Conservation (phyloP, 92 coral and sea anemone species). For the Zoanthus gigantus region DNA sequence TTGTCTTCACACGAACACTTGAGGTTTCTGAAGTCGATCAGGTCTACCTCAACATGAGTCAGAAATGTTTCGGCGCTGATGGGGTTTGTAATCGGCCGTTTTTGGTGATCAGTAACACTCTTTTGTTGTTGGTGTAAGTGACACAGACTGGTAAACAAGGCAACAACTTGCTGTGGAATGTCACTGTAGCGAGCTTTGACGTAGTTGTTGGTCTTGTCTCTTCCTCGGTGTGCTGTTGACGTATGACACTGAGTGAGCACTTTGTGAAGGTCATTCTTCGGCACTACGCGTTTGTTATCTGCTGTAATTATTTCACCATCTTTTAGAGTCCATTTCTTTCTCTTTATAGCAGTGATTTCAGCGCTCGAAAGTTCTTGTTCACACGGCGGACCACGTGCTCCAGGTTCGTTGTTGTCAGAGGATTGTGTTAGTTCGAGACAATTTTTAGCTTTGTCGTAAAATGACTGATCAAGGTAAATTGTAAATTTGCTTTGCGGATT, state of each 20-base stretch:
- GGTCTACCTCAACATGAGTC: slow-evolving; percentile 21
- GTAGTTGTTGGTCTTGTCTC: slow-evolving; percentile 17
- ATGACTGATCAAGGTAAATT: slow-evolving; percentile 13
- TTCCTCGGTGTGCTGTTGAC: slow-evolving; percentile 12
- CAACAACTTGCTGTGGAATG: slow-evolving; percentile 19
- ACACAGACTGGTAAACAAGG: slow-evolving; percentile 15
- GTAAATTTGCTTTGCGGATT: slow-evolving; percentile 16
- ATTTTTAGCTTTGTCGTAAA: slow-evolving; percentile 18
- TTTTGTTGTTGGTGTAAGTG: slow-evolving; percentile 16
- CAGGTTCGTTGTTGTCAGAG: slow-evolving; percentile 16
- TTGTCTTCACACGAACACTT: slow-evolving; percentile 9
- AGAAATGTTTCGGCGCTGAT: slow-evolving; percentile 22
- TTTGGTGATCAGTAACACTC: slow-evolving; percentile 10
- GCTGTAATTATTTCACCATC: slow-evolving; percentile 4
- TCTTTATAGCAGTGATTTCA: slow-evolving; percentile 9
- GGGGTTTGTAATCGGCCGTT: slow-evolving; percentile 22
- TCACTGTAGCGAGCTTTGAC: slow-evolving; percentile 17
- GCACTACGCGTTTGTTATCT: slow-evolving; percentile 1
- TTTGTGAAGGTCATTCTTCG: slow-evolving; percentile 6
- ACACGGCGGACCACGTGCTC: slow-evolving; percentile 8
- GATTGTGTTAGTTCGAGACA: slow-evolving; percentile 6
- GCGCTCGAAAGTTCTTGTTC: slow-evolving; percentile 13
- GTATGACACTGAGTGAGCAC: slow-evolving; percentile 2
- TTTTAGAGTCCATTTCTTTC: slow-evolving; percentile 15
- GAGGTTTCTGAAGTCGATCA: slow-evolving; percentile 8